A percentile compares a stretch with the other conserved stretches of the same genome.
These are phyloP conservation scores for Ormyrus pomaceus DNA, from an alignment of 2,888 invertebrate genomes.

Conservation along the genomic window DNA sequence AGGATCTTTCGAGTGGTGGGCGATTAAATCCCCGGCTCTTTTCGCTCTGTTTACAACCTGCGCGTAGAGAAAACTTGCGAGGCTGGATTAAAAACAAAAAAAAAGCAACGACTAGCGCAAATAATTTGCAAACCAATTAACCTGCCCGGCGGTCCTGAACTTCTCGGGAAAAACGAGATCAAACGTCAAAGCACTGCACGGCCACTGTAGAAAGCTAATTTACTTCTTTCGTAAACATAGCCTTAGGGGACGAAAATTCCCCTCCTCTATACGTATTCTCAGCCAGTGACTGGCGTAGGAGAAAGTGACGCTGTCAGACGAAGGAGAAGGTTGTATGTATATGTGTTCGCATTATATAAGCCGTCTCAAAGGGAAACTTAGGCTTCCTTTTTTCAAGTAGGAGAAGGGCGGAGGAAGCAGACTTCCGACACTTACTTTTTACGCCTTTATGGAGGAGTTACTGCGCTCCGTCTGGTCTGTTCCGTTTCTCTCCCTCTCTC, in stretches of 20 bases:
- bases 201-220: constrained; percentile 54
- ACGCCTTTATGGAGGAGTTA: constrained; percentile 18
- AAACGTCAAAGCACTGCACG: constrained; percentile 51
- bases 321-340: not conserved
- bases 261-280: not conserved
- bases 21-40: no score
- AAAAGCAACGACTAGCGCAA: no score
- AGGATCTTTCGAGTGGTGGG: no score
- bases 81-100: no score
- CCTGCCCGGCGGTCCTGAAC: no score
- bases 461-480: not conserved
- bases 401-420: not conserved
- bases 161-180: constrained; percentile 30
- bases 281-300: no score
- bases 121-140: no score
- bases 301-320: not conserved
- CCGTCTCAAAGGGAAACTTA: constrained; percentile 47
- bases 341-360: constrained; percentile 14
- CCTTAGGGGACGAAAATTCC: constrained; percentile 42
- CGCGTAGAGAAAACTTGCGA: no score
- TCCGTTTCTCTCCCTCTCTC: not conserved
- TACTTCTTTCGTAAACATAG: constrained; percentile 55
- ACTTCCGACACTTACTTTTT: constrained; percentile 50
- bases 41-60: no score
- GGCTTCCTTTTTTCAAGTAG: not conserved